Evolutionary conservation across 1,140 invertebrate species (phyloP).

Genomic region (Eurosta solidaginis): DNA sequence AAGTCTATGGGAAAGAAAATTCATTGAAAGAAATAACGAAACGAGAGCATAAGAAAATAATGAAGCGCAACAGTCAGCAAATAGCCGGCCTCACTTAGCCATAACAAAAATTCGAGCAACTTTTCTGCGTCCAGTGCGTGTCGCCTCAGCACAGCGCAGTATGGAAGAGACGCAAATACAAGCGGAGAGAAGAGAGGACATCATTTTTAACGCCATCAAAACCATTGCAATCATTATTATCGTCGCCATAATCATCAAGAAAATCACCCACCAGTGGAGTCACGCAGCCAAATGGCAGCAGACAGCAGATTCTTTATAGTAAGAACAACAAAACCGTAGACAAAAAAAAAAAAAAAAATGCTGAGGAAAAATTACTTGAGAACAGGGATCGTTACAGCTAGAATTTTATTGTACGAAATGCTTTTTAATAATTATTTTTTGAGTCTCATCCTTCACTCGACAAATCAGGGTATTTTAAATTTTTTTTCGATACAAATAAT

Average conservation of each 20-base stretch:
- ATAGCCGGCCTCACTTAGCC: background rate
- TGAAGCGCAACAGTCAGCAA: constrained; percentile 2
- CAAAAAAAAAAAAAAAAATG: background rate
- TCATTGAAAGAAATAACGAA: background rate
- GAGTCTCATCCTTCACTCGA: no score
- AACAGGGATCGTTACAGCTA: background rate
- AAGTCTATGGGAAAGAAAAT: background rate
- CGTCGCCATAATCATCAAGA: constrained; percentile 60
- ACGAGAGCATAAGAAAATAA: background rate
- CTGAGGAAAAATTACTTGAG: background rate
- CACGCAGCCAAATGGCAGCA: background rate
- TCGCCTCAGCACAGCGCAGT: background rate
- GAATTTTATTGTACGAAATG: background rate
- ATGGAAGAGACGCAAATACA: background rate
- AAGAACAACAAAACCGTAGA: constrained; percentile 10
- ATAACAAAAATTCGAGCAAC: background rate
- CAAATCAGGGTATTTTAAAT: no score
- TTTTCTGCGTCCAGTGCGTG: background rate
- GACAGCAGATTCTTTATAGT: constrained; percentile 10
- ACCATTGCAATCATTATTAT: constrained; percentile 60
- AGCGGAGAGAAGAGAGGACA: constrained; percentile 29
- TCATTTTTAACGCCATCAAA: constrained; percentile 60
- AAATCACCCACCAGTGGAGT: constrained; percentile 58
- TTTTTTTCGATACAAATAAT: no score
- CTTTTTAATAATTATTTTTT: no score